Percentiles rank a stretch among this genome's conserved stretches.
These are phyloP conservation scores for Drosophila lacicola DNA, from an alignment of 2,888 invertebrate genomes.

Conservation along the genomic window DNA sequence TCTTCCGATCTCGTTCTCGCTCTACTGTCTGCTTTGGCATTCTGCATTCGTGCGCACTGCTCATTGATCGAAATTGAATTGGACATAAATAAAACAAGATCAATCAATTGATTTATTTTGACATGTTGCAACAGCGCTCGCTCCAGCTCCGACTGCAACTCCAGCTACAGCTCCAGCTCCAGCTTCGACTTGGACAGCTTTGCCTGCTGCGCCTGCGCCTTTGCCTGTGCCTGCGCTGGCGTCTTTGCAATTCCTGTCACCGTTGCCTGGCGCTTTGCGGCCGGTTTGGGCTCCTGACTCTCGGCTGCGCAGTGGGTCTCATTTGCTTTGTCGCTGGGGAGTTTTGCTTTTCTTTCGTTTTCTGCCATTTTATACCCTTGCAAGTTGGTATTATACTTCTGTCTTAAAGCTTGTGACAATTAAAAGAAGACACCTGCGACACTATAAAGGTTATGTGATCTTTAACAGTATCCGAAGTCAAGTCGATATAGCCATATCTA, in stretches of 20 bases:
- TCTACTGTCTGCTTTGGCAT: constrained; percentile 47
- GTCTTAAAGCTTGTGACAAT: too few relatives aligned
- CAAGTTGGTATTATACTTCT: too few relatives aligned
- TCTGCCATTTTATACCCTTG: constrained; percentile 22
- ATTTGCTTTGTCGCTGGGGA: constrained; percentile 73
- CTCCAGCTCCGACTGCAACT: constrained; percentile 28
- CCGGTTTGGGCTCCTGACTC: constrained; percentile 59
- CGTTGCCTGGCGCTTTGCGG: constrained; percentile 42
- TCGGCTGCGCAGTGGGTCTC: constrained; percentile 63
- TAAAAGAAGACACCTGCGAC: too few relatives aligned
- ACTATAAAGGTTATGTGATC: too few relatives aligned
- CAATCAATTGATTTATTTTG: constrained; percentile 86
- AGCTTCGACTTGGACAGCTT: constrained; percentile 35
- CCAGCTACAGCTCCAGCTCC: constrained; percentile 28
- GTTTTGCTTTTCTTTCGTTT: constrained; percentile 50
- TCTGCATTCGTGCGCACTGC: constrained; percentile 79
- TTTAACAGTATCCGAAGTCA: too few relatives aligned
- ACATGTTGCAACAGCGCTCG: constrained; percentile 80
- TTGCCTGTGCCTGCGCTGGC: constrained; percentile 19
- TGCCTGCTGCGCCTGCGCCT: constrained; percentile 32
- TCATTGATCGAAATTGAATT: constrained; percentile 85
- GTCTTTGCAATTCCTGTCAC: constrained; percentile 34
- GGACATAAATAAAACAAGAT: constrained; percentile 86
- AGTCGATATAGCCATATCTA: too few relatives aligned
- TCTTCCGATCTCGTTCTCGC: background rate